These are phyloP conservation scores for Agriopis aurantiaria DNA, from an alignment of 2,888 invertebrate species.

Conservation along the genomic window DNA sequence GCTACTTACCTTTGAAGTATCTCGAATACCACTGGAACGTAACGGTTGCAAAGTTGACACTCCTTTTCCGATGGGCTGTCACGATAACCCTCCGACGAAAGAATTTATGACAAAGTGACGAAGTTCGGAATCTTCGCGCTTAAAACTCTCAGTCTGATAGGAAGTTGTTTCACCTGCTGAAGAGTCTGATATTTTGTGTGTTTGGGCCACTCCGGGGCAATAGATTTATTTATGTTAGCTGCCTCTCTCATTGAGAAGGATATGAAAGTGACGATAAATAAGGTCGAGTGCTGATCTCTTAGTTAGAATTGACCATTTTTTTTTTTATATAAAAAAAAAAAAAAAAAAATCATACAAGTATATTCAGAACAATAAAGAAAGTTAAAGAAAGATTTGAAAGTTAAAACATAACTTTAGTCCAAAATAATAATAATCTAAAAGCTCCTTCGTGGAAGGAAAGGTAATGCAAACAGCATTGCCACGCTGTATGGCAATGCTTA, in stretches of 20 bases:
- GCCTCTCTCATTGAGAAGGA: not conserved
- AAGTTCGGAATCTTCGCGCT: conserved; percentile 37
- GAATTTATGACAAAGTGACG: conserved; percentile 46
- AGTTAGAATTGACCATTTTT: too few relatives aligned
- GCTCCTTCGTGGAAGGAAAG: too few relatives aligned
- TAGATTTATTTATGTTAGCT: not conserved
- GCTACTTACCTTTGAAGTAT: too few relatives aligned
- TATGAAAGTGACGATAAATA: not conserved
- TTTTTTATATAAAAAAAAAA: too few relatives aligned
- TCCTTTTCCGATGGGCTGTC: conserved; percentile 38
- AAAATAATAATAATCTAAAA: too few relatives aligned
- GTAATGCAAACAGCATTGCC: too few relatives aligned
- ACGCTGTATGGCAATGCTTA: too few relatives aligned
- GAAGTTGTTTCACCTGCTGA: conserved; percentile 17
- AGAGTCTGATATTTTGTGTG: not conserved
- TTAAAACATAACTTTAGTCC: too few relatives aligned
- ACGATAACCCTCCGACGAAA: conserved; percentile 41
- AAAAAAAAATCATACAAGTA: too few relatives aligned
- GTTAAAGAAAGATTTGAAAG: too few relatives aligned
- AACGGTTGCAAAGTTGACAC: conserved; percentile 25
- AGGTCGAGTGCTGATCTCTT: too few relatives aligned
- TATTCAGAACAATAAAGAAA: too few relatives aligned
- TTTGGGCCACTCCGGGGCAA: not conserved
- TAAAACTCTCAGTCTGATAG: conserved; percentile 37
- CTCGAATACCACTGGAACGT: not conserved